Percentiles rank a stretch among this genome's conserved stretches.
Conservation (phyloP, 2,113 vertebrate species). For the Scalopus aquaticus region DNA sequence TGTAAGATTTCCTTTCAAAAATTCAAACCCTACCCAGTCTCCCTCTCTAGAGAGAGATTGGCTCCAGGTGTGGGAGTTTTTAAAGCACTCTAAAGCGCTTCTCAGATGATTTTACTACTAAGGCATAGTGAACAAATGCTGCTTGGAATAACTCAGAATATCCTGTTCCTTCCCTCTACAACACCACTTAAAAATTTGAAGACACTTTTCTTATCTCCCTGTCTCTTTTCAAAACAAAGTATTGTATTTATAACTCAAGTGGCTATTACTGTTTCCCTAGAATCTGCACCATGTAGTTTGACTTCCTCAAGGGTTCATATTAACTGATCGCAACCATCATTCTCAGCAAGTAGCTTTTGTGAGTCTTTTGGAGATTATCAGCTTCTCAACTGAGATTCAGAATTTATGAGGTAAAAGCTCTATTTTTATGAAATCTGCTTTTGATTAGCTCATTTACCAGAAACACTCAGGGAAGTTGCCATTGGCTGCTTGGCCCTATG, state of each 20-base stretch:
- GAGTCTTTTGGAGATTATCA: background rate
- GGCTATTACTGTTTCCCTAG: background rate
- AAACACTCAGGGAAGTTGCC: background rate
- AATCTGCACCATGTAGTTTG: background rate
- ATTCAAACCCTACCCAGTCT: background rate
- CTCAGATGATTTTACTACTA: background rate
- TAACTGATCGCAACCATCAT: background rate
- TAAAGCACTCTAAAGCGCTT: background rate
- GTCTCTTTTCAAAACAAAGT: background rate
- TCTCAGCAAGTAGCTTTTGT: background rate
- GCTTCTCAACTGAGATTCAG: background rate
- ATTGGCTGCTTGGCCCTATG: background rate
- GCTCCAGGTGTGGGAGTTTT: background rate
- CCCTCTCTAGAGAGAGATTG: background rate
- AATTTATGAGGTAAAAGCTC: constrained; percentile 34
- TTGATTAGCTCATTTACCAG: background rate
- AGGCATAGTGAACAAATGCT: background rate
- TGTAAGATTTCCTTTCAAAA: background rate
- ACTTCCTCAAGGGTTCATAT: background rate
- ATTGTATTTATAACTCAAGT: background rate
- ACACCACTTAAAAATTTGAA: background rate
- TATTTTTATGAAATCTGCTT: background rate
- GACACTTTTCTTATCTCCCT: background rate
- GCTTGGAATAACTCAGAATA: background rate
- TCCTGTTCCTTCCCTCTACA: background rate